A percentile compares a stretch with the other conserved stretches of the same genome.
These are phyloP conservation scores for Neolamprologus sp. DNA, from an alignment of 2,113 vertebrate genomes.

Conservation along the genomic window DNA sequence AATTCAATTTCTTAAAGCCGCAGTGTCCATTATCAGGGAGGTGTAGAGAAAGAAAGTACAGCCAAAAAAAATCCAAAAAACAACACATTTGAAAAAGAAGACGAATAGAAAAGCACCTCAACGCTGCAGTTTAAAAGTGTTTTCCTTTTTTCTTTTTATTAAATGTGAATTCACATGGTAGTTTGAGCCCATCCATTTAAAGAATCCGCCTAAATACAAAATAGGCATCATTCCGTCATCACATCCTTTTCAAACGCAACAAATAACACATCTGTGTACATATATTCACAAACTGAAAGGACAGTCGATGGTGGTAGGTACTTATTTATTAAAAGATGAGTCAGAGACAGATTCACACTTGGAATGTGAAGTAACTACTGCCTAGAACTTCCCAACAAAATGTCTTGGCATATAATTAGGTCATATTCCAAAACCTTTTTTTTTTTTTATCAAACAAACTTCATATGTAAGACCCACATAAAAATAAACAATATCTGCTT, in stretches of 20 bases:
- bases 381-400: slow-evolving; percentile 66
- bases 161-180: slow-evolving; percentile 70
- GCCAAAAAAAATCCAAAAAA: neutral
- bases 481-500: slow-evolving; percentile 79
- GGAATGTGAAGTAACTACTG: slow-evolving; percentile 77
- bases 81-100: neutral
- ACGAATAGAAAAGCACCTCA: slow-evolving; percentile 38
- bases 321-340: slow-evolving; percentile 81
- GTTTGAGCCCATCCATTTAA: slow-evolving; percentile 59
- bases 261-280: slow-evolving; percentile 66
- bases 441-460: slow-evolving; percentile 69
- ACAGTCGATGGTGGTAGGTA: slow-evolving; percentile 75
- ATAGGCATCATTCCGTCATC: slow-evolving; percentile 63
- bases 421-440: slow-evolving; percentile 71
- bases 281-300: slow-evolving; percentile 73
- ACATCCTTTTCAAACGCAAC: slow-evolving; percentile 61
- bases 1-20: slow-evolving; percentile 77
- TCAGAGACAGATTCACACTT: slow-evolving; percentile 77
- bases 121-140: slow-evolving; percentile 42
- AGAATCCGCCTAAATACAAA: slow-evolving; percentile 61
- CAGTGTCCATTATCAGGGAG: slow-evolving; percentile 21
- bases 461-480: slow-evolving; percentile 78
- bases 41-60: neutral
- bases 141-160: slow-evolving; percentile 58
- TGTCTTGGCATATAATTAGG: slow-evolving; percentile 66